Conservation (phyloP, 92 coral and sea anemone species). For the Pocillopora grandis region DNA sequence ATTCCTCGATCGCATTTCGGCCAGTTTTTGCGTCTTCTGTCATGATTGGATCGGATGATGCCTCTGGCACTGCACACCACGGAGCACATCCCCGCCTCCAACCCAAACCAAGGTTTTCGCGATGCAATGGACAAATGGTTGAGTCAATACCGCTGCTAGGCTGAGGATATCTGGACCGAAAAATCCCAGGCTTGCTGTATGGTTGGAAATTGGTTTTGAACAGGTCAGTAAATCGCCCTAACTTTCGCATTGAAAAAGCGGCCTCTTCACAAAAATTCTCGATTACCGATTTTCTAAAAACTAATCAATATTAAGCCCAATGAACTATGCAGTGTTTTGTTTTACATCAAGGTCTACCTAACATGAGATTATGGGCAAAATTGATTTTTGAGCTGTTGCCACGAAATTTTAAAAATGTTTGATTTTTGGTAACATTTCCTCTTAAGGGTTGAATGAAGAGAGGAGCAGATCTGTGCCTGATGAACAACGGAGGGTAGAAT, state of each 20-base stretch:
- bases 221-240: constrained; percentile 23
- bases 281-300: background rate
- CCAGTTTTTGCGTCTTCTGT: constrained; percentile 41
- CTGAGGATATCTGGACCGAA: constrained; percentile 32
- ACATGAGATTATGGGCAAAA: too few species aligned
- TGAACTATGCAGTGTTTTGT: background rate
- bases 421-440: too few species aligned
- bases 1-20: constrained; percentile 2
- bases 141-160: constrained; percentile 40
- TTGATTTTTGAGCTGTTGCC: too few species aligned
- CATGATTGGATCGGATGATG: constrained; percentile 27
- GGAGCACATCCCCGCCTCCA: constrained; percentile 34
- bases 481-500: too few species aligned
- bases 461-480: too few species aligned
- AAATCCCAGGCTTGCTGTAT: constrained; percentile 9
- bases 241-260: background rate
- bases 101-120: constrained; percentile 53
- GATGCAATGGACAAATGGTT: constrained; percentile 47
- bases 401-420: too few species aligned
- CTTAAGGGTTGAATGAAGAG: too few species aligned
- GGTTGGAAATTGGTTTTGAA: constrained; percentile 22
- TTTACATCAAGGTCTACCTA: too few species aligned
- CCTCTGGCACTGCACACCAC: constrained; percentile 47
- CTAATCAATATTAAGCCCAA: background rate
- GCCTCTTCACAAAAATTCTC: background rate